Base-by-base conservation (phyloP, 1,140 invertebrate genomes). In the Neuroterus valhalla region DNA sequence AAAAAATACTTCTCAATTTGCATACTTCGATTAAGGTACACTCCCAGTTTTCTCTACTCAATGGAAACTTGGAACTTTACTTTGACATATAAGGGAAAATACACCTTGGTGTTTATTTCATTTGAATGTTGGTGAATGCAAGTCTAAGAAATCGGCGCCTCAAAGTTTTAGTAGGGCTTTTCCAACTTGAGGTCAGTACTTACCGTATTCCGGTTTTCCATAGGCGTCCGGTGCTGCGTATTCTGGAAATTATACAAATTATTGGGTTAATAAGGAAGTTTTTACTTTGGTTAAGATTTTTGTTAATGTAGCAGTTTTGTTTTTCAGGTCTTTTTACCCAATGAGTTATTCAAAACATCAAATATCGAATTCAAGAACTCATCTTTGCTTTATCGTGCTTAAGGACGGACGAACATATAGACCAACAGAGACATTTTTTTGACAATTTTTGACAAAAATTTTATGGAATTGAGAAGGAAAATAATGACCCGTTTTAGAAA, bases 191-290 rank as follows among this genome's bases (percentile, higher is more conserved):
- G 68, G 81, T 71, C 80, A 81, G 85, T 89, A 90, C 89, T 89
- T 87, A 89, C 89, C 89, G 79, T 90, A 89, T 76, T 89, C 88
- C 76, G 88, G 86, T 76, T 86, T 89, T 78, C 88, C 89, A 62
- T 90, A 90, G 73, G 85, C 84, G 70, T 85, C 88, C 83, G 86
- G 88, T 83, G 71, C 85, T 70, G 86, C 74, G 84, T 89, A 90
- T 81, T 90, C 89, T 90, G 81, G 6, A 86, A 88, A 31, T 62
- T 62, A 19, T 11, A 21, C 17, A 50, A 10, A 50, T 50, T n/a
- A 11, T 10, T 21, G 17, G 12, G 5, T 21, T 55, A 42, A 84
- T 50, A 84, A 81, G 10, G 45, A 43, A 66, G 66, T 46, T 31
- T 43, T 15, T 5, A 68, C 43, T 17, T 17, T 31, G n/a, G n/a